Evolutionary conservation across 2,888 invertebrate species (phyloP), one percentile per base, ranked within the genome.

Genomic region (Synergus itoensis): DNA sequence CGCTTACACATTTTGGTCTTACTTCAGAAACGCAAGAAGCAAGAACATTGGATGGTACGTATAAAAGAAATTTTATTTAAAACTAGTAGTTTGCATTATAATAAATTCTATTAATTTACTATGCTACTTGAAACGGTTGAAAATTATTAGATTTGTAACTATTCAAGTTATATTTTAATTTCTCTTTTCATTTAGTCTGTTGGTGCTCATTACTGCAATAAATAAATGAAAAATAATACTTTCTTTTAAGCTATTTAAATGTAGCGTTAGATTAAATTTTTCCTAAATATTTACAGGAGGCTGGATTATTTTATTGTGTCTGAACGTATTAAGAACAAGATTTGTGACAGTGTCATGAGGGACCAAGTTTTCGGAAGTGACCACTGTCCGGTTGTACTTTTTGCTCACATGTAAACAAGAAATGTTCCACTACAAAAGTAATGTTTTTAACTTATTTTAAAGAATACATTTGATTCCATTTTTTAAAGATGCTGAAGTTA

Each of bases 1-100:
- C 11, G 96, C 96, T 1, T 99, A 98, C 92, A 97, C 99, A 0
- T 99, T 97, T 92, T 99, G 99, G 99, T 96, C 98, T 0, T 99
- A 98, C 91, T 96, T 99, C 95, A 93, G 93, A 82, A 98, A 98
- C 92, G 94, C 97, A 9, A 94, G 99, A 77, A 93, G 95, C 12
- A 98, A 96, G 89, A 98, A 99, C 93, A 95, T 98, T 84, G 99
- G 99, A 92, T 99, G 99, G 99, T 97, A 92, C 93, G 94, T n/a
- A n/a, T 53, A 18, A 53, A 53, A 53, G 8, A 53, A 8, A 18
- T 53, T 9, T n/a, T 53, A n/a, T n/a, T n/a, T 53, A 53, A 53
- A n/a, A 36, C 5, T 36, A 36, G 4, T 5, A 28, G 28, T 4
- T 36, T 36, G 36, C 36, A 36, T 36, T 36, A 36, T 36, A 36